Percentiles rank a stretch among this genome's conserved stretches.
phyloP scores from a whole-genome alignment of 2,888 invertebrate species.

The Pseudococcus longispinus region DNA sequence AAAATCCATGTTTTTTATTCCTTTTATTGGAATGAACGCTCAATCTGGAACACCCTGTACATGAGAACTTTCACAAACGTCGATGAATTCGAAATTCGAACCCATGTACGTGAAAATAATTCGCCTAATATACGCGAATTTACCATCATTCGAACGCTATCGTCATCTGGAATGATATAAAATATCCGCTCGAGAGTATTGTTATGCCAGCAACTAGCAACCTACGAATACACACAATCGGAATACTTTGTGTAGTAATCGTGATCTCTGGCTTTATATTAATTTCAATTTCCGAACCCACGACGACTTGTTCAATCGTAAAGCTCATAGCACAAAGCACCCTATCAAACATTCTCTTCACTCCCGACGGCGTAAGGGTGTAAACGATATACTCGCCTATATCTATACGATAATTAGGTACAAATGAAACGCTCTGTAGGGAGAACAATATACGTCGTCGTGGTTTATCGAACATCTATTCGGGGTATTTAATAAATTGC shows the following conservation, averaged over 20 bases:
- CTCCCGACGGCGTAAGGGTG: not conserved
- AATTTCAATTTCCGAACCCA: not conserved
- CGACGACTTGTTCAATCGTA: constrained; percentile 3
- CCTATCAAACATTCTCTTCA: not conserved
- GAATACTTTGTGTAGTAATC: not conserved
- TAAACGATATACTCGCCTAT: not conserved
- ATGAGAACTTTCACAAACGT: not conserved
- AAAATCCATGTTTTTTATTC: too few species aligned
- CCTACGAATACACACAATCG: not conserved
- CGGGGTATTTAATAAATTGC: not conserved
- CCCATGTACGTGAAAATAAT: not conserved
- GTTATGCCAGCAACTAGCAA: not conserved
- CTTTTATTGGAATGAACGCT: too few species aligned
- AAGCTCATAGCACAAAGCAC: not conserved
- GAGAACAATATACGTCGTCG: not conserved
- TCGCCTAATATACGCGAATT: not conserved
- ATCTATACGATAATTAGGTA: not conserved
- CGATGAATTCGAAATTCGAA: not conserved
- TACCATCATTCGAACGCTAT: not conserved
- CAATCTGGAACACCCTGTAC: not conserved
- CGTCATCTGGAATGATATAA: not conserved
- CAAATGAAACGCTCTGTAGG: constrained; percentile 1
- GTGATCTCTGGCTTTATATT: not conserved
- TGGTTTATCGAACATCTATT: not conserved
- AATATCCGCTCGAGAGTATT: not conserved